Percentiles rank a stretch among this genome's conserved stretches.
These are phyloP conservation scores for Leptatherina wallacei DNA, from an alignment of 2,797 vertebrate genomes.

Conservation along the genomic window DNA sequence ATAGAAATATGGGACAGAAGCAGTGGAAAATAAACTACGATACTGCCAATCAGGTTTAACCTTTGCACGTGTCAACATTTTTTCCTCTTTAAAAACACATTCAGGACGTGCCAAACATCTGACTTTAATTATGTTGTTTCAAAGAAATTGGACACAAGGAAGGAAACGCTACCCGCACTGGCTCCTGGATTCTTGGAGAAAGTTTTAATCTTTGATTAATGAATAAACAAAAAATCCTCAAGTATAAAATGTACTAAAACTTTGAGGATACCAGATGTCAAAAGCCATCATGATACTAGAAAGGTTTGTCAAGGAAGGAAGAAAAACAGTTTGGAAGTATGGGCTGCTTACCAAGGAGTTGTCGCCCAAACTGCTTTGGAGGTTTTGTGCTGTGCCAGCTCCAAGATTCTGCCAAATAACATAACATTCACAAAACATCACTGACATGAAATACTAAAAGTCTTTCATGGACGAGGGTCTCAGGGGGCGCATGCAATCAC, in stretches of 20 bases:
- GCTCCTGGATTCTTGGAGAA: conserved; percentile 38
- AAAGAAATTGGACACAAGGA: conserved; percentile 19
- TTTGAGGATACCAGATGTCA: not conserved
- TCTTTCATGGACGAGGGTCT: not conserved
- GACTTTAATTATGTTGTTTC: conserved; percentile 25
- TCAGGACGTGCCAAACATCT: conserved; percentile 40
- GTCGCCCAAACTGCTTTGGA: conserved; percentile 76
- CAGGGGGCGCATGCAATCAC: conserved; percentile 2
- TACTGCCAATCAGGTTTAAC: conserved; percentile 4
- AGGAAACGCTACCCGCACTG: conserved; percentile 47
- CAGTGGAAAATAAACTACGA: not conserved
- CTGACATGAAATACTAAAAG: conserved; percentile 14
- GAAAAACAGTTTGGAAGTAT: not conserved
- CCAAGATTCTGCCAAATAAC: conserved; percentile 69
- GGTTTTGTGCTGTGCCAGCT: conserved; percentile 76
- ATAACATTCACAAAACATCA: conserved; percentile 14
- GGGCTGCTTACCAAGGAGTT: conserved; percentile 71
- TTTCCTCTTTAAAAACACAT: conserved; percentile 7
- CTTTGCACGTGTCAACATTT: conserved; percentile 17
- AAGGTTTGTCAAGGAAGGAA: conserved; percentile 21
- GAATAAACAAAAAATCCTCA: conserved; percentile 1
- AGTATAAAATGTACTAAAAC: not conserved
- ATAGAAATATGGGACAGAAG: not conserved
- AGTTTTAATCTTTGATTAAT: conserved; percentile 30
- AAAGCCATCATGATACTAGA: not conserved